Base-by-base conservation (phyloP, 2,113 vertebrate species). In the Callionymus lyra region DNA sequence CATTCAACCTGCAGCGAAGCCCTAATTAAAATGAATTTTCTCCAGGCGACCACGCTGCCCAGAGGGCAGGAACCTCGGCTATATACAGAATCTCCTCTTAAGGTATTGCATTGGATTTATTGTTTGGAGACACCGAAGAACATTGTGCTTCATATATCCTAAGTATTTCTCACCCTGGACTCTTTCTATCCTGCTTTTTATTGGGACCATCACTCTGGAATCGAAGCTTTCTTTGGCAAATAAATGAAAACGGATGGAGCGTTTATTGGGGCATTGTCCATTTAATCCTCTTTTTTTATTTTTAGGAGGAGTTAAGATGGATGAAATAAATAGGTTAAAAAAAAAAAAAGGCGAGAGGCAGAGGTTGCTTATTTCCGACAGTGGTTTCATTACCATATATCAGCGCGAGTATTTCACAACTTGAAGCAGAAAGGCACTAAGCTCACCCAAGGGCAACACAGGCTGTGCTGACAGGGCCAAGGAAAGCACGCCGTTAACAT, bases 21-120 rank as follows among this genome's bases (percentile, higher is more conserved):
- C 67, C 77, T 86, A 84, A 84, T 85, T 86, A 84, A 85, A 82
- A 84, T 83, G 67, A 82, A 84, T 82, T 84, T 84, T 84, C 77
- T 82, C 75, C 61, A 80, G 72, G 74, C 73, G 70, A 79, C 77
- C 76, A 74, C 76, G 77, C 81, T 77, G 74, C 79, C 83, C 76
- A 74, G 58, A 65, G 80, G 81, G 69, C 73, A 72, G 54, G 74
- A 79, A 76, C 80, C 63, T n/a, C 64, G 47, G 69, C 66, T 64
- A 51, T 80, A 82, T 56, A 77, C 57, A 33, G 59, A 77, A 77
- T 77, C 65, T 45, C 40, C 60, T 78, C 77, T 80, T 79, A 77
- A 82, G 81, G 81, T 78, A 84, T 77, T 81, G 78, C 61, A 74
- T 74, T 81, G 74, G 74, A 79, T 82, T 62, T 79, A 70, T 78